Base-by-base conservation (phyloP, 2,888 invertebrate genomes). In the Cylindroiulus punctatus region DNA sequence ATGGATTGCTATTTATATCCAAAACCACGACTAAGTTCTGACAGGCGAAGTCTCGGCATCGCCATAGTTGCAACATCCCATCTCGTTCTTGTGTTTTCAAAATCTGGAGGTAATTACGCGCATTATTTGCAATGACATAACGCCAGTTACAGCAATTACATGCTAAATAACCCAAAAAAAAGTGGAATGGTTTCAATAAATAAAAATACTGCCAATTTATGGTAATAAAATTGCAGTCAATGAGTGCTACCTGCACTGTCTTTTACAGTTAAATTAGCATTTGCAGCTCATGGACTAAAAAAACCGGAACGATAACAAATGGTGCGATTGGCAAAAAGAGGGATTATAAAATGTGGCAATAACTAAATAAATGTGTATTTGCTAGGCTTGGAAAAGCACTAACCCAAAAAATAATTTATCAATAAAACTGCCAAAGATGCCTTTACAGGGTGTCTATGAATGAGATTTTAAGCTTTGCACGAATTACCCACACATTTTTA, bases 111-210 rank as follows among this genome's bases (percentile, higher is more conserved):
- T 76, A 26, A 65, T 26, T 65, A 76, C 76, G 30, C 76, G 30
- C 76, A 76, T 17, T 76, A 76, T 17, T 30, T 52, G n/a, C 52
- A 7, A n/a, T n/a, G 8, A 26, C 65, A 22, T 65, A 65, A 26
- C 65, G 10, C 2, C 26, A 30, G 65, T 8, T 26, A 65, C 22
- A 26, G 22, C 65, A 76, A 76, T 30, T 30, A 76, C 30, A 30
- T 32, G 76, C 14, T 30, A 10, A 32, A 76, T 76, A 76, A 32
- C 76, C 30, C 52, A 52, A 76, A 76, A 65, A n/a, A 32, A 26
- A 76, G 76, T 76, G 76, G 76, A 76, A 76, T 76, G 76, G 76
- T 76, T 30, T 76, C 76, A 76, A 76, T 76, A 76, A 76, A 76
- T 76, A 76, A 76, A 76, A 76, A 76, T 76, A 76, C 76, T 76